These are phyloP conservation scores for Camponotus pennsylvanicus DNA, from an alignment of 1,140 invertebrate genomes.

Conservation along the genomic window DNA sequence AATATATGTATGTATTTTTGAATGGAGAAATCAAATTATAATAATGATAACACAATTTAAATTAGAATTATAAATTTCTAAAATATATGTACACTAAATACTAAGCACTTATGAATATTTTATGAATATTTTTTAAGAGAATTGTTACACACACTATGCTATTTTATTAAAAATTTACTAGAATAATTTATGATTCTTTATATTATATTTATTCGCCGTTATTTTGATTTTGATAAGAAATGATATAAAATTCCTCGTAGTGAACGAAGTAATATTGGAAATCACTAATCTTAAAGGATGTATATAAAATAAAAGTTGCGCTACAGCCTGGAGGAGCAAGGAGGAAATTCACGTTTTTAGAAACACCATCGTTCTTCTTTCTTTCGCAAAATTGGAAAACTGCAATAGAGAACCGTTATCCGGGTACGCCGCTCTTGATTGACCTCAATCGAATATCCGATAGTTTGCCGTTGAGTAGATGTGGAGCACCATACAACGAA, in stretches of 20 bases:
- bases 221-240: background rate
- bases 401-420: slow-evolving; percentile 41
- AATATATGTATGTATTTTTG: background rate
- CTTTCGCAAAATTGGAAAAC: slow-evolving; percentile 52
- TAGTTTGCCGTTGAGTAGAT: slow-evolving; percentile 48
- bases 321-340: background rate
- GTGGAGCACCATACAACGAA: slow-evolving; percentile 23
- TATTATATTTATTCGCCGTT: background rate
- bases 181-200: background rate
- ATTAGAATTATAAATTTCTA: background rate
- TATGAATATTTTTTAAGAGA: background rate
- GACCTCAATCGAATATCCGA: slow-evolving; percentile 59
- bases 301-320: slow-evolving; percentile 26
- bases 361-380: slow-evolving; percentile 35
- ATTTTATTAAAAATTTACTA: background rate
- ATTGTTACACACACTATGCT: no score
- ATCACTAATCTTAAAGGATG: slow-evolving; percentile 39
- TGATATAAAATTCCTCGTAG: slow-evolving; percentile 34
- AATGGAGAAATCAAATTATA: slow-evolving; percentile 1
- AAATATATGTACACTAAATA: background rate
- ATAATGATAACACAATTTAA: background rate
- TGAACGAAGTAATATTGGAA: slow-evolving; percentile 20
- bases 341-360: slow-evolving; percentile 25
- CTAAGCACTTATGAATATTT: background rate
- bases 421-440: slow-evolving; percentile 41